Conservation (phyloP, 2,888 invertebrate species). For the Phragmatobia fuliginosa region DNA sequence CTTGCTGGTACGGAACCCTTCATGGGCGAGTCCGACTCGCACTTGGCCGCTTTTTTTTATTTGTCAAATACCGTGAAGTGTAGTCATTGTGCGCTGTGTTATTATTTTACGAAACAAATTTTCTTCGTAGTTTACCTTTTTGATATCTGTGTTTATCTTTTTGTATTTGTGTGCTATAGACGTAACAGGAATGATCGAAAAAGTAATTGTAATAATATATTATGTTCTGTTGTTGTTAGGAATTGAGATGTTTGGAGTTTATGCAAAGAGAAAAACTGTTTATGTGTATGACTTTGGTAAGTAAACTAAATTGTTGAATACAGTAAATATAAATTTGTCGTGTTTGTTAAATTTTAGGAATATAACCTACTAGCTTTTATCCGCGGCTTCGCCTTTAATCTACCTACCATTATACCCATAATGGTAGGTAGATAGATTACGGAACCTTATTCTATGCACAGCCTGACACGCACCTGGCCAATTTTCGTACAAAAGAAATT, state of each 20-base stretch:
- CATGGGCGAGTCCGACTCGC: too few species aligned
- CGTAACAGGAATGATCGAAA: neutral
- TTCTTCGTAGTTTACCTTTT: neutral
- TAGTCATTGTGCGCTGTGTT: neutral
- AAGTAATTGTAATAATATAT: neutral
- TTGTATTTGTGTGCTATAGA: neutral
- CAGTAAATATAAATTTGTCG: neutral
- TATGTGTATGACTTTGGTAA: constrained; percentile 12
- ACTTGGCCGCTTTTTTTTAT: too few species aligned
- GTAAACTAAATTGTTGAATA: neutral
- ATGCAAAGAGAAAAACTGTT: neutral
- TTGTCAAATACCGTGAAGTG: neutral
- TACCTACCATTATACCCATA: too few species aligned
- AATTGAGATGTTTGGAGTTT: neutral
- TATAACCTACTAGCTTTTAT: too few species aligned
- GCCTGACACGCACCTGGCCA: too few species aligned
- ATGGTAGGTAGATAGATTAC: too few species aligned
- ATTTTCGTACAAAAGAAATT: too few species aligned
- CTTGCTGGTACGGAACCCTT: too few species aligned
- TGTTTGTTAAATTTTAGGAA: neutral
- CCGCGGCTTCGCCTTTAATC: too few species aligned
- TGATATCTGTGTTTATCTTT: neutral
- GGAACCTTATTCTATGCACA: too few species aligned
- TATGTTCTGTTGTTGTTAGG: neutral
- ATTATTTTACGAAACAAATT: neutral